Evolutionary conservation across 2,113 vertebrate species (phyloP).

Genomic region (Corythornis madagascariensis): DNA sequence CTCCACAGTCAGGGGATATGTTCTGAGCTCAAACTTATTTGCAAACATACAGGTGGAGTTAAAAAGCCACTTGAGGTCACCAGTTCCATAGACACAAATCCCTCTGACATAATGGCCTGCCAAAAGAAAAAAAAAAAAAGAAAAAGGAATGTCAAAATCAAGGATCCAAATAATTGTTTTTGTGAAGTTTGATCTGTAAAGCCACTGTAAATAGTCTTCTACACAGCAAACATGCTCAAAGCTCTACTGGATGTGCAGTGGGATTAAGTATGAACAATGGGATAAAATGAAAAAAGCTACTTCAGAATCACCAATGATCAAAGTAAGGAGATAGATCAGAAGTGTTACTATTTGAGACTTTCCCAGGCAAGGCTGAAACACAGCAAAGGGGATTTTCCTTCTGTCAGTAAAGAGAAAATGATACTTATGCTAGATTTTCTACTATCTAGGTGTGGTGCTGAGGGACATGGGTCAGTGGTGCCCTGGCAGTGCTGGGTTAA

Average conservation of each 20-base stretch:
- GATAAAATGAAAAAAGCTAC: not conserved
- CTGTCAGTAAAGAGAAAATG: not conserved
- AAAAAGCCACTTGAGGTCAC: constrained; percentile 77
- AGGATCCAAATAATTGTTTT: not conserved
- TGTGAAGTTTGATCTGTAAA: not conserved
- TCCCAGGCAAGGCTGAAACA: not conserved
- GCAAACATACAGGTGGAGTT: constrained; percentile 73
- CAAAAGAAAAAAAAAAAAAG: not conserved
- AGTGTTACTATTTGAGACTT: not conserved
- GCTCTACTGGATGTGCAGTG: not conserved
- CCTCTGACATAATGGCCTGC: constrained; percentile 75
- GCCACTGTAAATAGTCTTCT: not conserved
- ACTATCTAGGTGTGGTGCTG: not conserved
- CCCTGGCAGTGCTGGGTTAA: not conserved
- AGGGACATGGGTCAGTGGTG: not conserved
- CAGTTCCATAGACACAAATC: constrained; percentile 80
- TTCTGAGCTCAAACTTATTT: constrained; percentile 80
- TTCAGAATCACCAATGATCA: not conserved
- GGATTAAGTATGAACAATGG: not conserved
- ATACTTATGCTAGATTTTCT: not conserved
- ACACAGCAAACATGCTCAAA: not conserved
- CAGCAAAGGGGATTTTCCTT: not conserved
- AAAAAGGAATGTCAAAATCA: not conserved
- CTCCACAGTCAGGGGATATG: constrained; percentile 76
- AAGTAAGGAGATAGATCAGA: not conserved